Evolutionary conservation across 2,797 vertebrate genomes (phyloP).

Genomic region (Lepus townsendii): DNA sequence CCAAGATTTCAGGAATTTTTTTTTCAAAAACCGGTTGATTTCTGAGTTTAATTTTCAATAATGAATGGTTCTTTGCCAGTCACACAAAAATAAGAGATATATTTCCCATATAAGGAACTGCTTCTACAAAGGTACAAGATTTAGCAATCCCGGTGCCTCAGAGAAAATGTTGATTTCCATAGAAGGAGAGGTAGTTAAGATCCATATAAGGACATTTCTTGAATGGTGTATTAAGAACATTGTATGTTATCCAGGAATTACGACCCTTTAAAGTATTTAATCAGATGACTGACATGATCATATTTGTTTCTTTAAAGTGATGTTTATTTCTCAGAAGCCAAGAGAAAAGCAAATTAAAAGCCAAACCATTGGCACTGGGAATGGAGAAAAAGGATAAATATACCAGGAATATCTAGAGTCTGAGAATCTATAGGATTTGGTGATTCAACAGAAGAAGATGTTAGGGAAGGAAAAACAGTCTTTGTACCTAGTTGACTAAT

Average conservation of each 20-base stretch:
- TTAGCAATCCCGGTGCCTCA: neutral
- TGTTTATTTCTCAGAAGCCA: slow-evolving; percentile 8
- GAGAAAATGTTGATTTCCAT: neutral
- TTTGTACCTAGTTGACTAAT: neutral
- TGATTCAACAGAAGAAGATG: neutral
- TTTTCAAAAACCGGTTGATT: slow-evolving; percentile 14
- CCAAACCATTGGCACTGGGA: neutral
- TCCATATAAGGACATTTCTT: neutral
- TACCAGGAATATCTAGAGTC: slow-evolving; percentile 5
- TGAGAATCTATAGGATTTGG: slow-evolving; percentile 23
- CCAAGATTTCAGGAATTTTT: neutral
- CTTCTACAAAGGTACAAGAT: neutral
- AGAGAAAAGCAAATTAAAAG: slow-evolving; percentile 37
- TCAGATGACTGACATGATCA: slow-evolving; percentile 33
- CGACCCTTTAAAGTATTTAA: slow-evolving; percentile 33
- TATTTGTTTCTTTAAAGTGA: slow-evolving; percentile 33
- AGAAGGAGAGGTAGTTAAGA: neutral
- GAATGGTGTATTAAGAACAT: neutral
- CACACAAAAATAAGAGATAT: neutral
- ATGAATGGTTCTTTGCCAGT: neutral
- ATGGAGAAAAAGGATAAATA: slow-evolving; percentile 7
- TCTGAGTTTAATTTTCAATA: slow-evolving; percentile 30
- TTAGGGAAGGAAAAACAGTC: neutral
- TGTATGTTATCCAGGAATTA: neutral
- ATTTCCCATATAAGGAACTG: neutral